Evolutionary conservation across 2,113 vertebrate species (phyloP).

Genomic region (Mirza zaza): DNA sequence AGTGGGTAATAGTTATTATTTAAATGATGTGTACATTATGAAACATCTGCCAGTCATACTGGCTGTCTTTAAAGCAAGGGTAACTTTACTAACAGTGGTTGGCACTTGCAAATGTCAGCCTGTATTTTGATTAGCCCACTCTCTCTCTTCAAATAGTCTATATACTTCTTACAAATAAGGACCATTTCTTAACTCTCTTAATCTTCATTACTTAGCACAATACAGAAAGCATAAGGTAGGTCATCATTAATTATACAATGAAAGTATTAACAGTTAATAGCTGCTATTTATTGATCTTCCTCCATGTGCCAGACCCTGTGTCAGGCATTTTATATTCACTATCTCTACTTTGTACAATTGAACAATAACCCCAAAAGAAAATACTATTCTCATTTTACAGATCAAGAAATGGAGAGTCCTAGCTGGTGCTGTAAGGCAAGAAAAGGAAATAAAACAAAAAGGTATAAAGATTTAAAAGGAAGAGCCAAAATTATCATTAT

Average conservation of each 20-base stretch:
- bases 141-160: not conserved
- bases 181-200: not conserved
- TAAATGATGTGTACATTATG: not conserved
- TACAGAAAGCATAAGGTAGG: not conserved
- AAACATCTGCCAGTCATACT: not conserved
- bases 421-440: not conserved
- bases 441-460: not conserved
- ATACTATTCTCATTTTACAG: not conserved
- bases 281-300: not conserved
- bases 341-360: not conserved
- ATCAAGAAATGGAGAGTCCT: not conserved
- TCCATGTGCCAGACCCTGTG: not conserved
- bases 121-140: not conserved
- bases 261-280: not conserved
- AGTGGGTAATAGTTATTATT: constrained; percentile 8
- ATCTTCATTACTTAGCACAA: not conserved
- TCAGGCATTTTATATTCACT: not conserved
- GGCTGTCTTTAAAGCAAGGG: not conserved
- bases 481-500: not conserved
- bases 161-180: not conserved
- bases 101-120: not conserved
- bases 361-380: not conserved
- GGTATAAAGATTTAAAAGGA: not conserved
- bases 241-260: not conserved
- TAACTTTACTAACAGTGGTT: not conserved